A percentile compares a stretch with the other conserved stretches of the same genome.
Evolutionary conservation across 35 echinoderm and acorn worm species (phyloP).

Genomic region (Acanthaster planci): DNA sequence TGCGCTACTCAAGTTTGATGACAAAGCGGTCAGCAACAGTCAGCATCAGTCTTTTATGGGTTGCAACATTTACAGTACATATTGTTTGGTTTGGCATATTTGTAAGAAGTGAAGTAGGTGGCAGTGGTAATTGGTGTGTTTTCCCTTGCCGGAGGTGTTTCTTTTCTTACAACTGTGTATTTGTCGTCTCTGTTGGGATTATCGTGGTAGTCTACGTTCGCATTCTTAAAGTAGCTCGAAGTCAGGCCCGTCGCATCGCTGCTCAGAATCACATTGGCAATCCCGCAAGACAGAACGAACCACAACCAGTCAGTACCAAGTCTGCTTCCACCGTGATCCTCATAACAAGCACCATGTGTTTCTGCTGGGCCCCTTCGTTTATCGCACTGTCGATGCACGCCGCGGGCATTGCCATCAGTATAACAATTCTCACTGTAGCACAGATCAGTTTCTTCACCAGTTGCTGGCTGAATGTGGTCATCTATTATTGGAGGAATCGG

Average conservation of each 20-base stretch:
- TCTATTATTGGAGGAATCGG: conserved; percentile 17
- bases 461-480: conserved; percentile 10
- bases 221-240: no score
- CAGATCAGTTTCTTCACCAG: neutral
- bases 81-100: neutral
- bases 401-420: neutral
- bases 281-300: no score
- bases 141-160: neutral
- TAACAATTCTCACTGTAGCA: neutral
- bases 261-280: neutral
- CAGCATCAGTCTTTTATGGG: neutral
- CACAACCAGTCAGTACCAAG: neutral
- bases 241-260: neutral
- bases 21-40: neutral
- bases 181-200: neutral
- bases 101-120: neutral
- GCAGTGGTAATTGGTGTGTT: no score
- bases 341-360: neutral
- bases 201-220: no score
- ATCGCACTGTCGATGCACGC: neutral
- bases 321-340: neutral
- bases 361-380: neutral
- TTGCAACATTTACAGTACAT: neutral
- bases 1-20: conserved; percentile 26
- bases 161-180: neutral